Percentiles rank a stretch among this genome's conserved stretches.
These are phyloP conservation scores for Phlogophora meticulosa DNA, from an alignment of 2,888 invertebrate genomes.

Conservation along the genomic window DNA sequence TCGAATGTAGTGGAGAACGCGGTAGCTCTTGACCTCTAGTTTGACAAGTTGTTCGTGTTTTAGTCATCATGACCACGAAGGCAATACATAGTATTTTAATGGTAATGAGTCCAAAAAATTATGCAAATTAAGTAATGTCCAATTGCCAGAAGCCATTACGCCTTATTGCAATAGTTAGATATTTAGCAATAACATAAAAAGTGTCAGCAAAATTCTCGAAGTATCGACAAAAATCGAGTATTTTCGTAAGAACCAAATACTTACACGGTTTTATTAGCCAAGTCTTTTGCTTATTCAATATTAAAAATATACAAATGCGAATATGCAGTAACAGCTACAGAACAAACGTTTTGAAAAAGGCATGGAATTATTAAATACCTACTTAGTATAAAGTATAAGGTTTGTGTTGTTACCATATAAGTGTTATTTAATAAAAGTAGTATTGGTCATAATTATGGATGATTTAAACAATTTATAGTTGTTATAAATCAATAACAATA, in stretches of 20 bases:
- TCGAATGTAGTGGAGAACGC: too few relatives aligned
- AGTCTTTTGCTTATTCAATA: slow-evolving; percentile 16
- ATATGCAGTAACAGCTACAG: slow-evolving; percentile 7
- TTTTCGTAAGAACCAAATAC: slow-evolving; percentile 23
- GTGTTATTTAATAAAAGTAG: background rate
- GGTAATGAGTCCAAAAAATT: background rate
- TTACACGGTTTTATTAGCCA: background rate
- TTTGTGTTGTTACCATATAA: too few relatives aligned
- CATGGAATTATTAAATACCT: too few relatives aligned
- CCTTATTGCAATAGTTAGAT: slow-evolving; percentile 3
- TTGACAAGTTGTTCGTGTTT: background rate
- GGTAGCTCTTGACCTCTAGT: too few relatives aligned
- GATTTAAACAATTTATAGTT: background rate
- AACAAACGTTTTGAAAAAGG: too few relatives aligned
- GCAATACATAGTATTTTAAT: background rate
- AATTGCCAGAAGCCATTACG: slow-evolving; percentile 1
- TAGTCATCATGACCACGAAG: background rate
- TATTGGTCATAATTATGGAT: background rate
- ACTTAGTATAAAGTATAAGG: too few relatives aligned
- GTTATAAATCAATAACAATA: background rate
- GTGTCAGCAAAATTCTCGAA: background rate
- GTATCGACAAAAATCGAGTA: background rate
- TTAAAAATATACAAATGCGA: slow-evolving; percentile 7
- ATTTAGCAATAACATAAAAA: slow-evolving; percentile 18
- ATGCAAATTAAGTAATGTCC: slow-evolving; percentile 15